Conservation (phyloP, 2,113 vertebrate genomes). For the Gnathonemus longibarbis region DNA sequence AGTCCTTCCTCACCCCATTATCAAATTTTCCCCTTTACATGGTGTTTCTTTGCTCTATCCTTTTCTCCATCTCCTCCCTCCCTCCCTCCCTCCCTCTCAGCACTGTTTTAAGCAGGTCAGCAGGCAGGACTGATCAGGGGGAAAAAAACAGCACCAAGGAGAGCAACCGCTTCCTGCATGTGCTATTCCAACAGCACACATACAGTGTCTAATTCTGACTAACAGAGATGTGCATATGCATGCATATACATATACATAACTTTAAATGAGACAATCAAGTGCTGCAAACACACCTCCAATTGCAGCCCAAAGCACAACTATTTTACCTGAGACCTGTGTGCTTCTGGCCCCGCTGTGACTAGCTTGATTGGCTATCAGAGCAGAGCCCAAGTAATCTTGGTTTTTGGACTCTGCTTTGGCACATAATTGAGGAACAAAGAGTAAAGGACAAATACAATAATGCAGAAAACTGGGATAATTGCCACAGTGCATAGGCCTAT, state of each 20-base stretch:
- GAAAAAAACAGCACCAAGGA: constrained; percentile 30
- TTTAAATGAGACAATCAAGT: background rate
- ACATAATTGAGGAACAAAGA: background rate
- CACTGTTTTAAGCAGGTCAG: constrained; percentile 23
- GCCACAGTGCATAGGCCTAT: background rate
- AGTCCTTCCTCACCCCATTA: background rate
- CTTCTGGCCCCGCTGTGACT: background rate
- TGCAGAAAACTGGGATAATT: background rate
- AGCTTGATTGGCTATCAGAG: background rate
- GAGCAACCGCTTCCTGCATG: constrained; percentile 27
- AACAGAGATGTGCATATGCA: background rate
- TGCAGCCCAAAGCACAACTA: background rate
- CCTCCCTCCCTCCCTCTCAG: background rate
- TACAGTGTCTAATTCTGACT: background rate
- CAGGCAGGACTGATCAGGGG: constrained; percentile 8
- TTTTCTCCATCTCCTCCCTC: background rate
- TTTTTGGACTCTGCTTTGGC: background rate
- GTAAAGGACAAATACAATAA: background rate
- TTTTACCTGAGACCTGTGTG: background rate
- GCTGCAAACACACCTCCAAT: background rate
- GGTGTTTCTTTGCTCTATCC: background rate
- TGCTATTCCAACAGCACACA: constrained; percentile 9
- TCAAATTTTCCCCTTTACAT: background rate
- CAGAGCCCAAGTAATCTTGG: background rate
- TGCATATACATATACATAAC: constrained; percentile 6